Base-by-base conservation (phyloP, 2,888 invertebrate genomes). In the Orthonychiurus folsomi region DNA sequence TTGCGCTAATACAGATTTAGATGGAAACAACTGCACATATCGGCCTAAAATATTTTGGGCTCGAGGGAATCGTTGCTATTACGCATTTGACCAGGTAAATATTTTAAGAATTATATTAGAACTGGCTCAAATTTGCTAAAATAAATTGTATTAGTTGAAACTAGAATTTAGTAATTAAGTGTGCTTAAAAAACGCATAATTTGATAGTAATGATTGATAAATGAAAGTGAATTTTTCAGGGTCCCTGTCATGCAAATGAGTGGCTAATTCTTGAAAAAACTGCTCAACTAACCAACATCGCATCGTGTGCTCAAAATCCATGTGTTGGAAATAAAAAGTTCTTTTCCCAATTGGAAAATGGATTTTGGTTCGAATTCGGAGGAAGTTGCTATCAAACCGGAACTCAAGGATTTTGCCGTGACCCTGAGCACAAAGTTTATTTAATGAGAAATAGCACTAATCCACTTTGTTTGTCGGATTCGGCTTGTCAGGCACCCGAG, bases 51-150 rank as follows among this genome's bases (percentile, higher is more conserved):
- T 52, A 21, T 52, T 52, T 20, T 52, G 52, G 52, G 66, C 69
- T 3, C 62, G 66, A 58, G 50, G 65, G 20, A 60, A 66, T 48
- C 57, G 67, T 0, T 69, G 69, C 56, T 69, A 61, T 48, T 65
- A 66, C 12, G 66, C 63, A 1, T 69, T 67, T 60, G 60, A 67
- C 24, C 67, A 69, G 58, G 69, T 67, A 60, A 52, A 15, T 27
- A 9, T 52, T 20, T n/a, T n/a, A n/a, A n/a, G n/a, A n/a, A n/a
- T n/a, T n/a, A n/a, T n/a, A n/a, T n/a, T n/a, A n/a, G n/a, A n/a
- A n/a, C n/a, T n/a, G n/a, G n/a, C n/a, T n/a, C n/a, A n/a, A n/a
- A n/a, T n/a, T n/a, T n/a, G n/a, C n/a, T n/a, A n/a, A 52, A 52
- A 12, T 52, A 52, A 12, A 12, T 12, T n/a, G n/a, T n/a, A n/a